These are phyloP conservation scores for Luehdorfia chinensis DNA, from an alignment of 1,140 invertebrate genomes.

Conservation along the genomic window DNA sequence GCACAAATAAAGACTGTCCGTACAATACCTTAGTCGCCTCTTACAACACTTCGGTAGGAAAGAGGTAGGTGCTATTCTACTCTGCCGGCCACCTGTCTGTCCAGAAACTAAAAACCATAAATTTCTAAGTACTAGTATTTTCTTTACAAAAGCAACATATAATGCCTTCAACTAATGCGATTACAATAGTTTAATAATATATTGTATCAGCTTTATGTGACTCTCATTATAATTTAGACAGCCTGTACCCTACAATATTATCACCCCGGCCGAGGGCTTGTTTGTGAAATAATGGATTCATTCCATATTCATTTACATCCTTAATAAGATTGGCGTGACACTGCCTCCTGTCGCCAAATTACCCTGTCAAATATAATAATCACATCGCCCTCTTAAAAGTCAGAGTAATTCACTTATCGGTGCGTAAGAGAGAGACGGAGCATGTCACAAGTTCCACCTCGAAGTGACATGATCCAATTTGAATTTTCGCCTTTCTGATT, in stretches of 20 bases:
- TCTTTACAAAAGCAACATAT: too few species aligned
- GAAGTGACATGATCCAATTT: conserved; percentile 60
- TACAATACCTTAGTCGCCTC: too few species aligned
- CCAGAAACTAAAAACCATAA: too few species aligned
- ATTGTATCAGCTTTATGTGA: conserved; percentile 36
- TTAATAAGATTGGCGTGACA: conserved; percentile 70
- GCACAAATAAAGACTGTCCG: too few species aligned
- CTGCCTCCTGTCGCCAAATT: conserved; percentile 57
- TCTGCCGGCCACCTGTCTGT: too few species aligned
- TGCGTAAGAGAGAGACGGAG: conserved; percentile 31
- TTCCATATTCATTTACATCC: conserved; percentile 76
- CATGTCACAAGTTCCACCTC: conserved; percentile 23
- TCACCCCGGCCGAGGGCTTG: conserved; percentile 60
- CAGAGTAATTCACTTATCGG: conserved; percentile 34
- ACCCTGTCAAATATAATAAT: conserved; percentile 72
- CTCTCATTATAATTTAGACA: conserved; percentile 37
- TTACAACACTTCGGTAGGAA: too few species aligned
- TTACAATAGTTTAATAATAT: too few species aligned
- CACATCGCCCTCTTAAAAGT: conserved; percentile 46
- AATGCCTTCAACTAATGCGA: too few species aligned
- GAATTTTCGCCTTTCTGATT: conserved; percentile 59
- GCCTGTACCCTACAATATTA: conserved; percentile 61
- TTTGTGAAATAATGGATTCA: conserved; percentile 76
- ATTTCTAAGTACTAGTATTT: too few species aligned
- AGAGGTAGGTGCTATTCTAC: too few species aligned